Evolutionary conservation across 1,140 invertebrate genomes (phyloP).

Genomic region (Brachionus plicatilis): DNA sequence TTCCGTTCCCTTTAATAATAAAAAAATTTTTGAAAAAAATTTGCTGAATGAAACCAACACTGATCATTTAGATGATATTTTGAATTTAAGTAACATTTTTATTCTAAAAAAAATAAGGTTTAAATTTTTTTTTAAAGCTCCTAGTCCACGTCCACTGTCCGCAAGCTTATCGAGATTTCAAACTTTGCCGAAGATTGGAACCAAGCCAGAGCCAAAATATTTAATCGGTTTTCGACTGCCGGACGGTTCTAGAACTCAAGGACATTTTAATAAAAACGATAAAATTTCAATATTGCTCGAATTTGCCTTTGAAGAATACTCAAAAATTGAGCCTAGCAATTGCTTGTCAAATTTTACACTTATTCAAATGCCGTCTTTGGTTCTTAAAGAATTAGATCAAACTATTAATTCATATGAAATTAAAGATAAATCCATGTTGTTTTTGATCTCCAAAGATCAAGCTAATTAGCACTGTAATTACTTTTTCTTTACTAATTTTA

Average conservation of each 20-base stretch:
- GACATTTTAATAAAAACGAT: background rate
- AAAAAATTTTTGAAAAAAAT: background rate
- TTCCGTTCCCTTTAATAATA: background rate
- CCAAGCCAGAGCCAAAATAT: background rate
- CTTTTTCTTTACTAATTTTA: background rate
- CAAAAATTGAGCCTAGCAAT: background rate
- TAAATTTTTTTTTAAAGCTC: background rate
- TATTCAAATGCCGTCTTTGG: background rate
- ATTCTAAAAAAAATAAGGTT: background rate
- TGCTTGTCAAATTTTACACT: background rate
- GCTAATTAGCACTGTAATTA: background rate
- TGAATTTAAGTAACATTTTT: background rate
- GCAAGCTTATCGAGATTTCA: background rate
- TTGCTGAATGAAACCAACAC: background rate
- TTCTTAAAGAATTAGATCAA: background rate
- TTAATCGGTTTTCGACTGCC: conserved; percentile 4
- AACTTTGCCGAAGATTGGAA: background rate
- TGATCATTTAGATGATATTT: background rate
- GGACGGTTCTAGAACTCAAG: background rate
- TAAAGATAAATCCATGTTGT: conserved; percentile 5
- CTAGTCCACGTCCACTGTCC: background rate
- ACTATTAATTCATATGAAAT: background rate
- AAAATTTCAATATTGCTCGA: background rate
- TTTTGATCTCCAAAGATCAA: background rate
- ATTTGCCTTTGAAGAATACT: background rate